phyloP scores from a whole-genome alignment of 2,888 invertebrate species.

The Sphinx pinastri region DNA sequence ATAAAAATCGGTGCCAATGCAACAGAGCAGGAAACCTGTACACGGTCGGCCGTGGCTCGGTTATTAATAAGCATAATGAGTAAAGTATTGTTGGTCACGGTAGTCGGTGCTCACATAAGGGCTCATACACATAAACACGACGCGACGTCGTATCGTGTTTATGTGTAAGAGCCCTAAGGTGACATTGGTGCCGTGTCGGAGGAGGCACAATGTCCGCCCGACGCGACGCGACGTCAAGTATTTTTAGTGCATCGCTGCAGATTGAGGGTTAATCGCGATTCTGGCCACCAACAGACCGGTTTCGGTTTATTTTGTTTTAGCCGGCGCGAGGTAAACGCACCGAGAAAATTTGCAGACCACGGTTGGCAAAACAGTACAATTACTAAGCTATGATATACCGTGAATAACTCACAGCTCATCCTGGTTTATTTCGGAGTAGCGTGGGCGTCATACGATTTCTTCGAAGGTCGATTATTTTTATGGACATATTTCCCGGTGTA shows the following conservation, averaged over 20 bases:
- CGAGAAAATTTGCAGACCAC: constrained; percentile 42
- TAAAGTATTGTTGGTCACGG: constrained; percentile 38
- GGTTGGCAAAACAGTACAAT: constrained; percentile 23
- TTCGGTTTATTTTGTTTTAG: constrained; percentile 59
- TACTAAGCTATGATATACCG: constrained; percentile 34
- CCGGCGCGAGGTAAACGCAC: constrained; percentile 46
- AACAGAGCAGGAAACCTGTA: constrained; percentile 69
- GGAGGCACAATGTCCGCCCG: constrained; percentile 25
- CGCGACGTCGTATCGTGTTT: too few species aligned
- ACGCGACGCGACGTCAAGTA: constrained; percentile 44
- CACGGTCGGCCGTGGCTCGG: constrained; percentile 58
- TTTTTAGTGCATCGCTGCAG: constrained; percentile 67
- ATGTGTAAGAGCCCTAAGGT: too few species aligned
- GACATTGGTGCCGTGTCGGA: constrained; percentile 36
- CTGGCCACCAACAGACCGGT: constrained; percentile 73
- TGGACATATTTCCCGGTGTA: constrained; percentile 48
- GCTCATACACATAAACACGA: too few species aligned
- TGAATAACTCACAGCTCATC: constrained; percentile 37
- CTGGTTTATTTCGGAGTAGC: constrained; percentile 43
- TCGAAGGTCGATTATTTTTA: constrained; percentile 51
- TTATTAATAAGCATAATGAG: constrained; percentile 53
- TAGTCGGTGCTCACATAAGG: constrained; percentile 35
- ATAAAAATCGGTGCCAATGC: constrained; percentile 48
- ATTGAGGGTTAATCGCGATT: constrained; percentile 73
- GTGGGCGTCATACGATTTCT: constrained; percentile 46